Percentiles rank a stretch among this genome's conserved stretches.
Evolutionary conservation across 2,888 invertebrate species (phyloP).

Genomic region (Aphelenchoides bicaudatus): DNA sequence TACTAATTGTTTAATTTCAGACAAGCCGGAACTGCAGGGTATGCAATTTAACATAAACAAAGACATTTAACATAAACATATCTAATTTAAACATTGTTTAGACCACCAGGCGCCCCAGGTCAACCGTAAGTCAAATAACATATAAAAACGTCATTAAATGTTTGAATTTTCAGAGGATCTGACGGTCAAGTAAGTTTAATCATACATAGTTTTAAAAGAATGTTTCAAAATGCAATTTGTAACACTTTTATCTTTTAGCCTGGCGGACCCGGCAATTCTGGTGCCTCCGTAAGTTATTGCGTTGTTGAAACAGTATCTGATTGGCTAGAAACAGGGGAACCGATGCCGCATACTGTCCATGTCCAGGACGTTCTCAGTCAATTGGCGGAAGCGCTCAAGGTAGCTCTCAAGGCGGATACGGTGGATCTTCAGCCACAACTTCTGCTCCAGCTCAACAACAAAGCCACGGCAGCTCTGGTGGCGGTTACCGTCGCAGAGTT

Average conservation of each 20-base stretch:
- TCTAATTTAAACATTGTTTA: no score
- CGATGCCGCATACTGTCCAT: constrained; percentile 20
- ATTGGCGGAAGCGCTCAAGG: constrained; percentile 2
- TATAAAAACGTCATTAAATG: not conserved
- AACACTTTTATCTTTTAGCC: no score
- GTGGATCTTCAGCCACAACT: constrained; percentile 11
- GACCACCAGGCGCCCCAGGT: no score
- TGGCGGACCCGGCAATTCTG: no score
- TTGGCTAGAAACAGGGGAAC: constrained; percentile 14
- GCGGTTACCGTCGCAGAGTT: constrained; percentile 15
- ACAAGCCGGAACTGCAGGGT: no score
- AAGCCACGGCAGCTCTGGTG: not conserved
- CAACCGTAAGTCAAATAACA: no score
- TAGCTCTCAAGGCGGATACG: constrained; percentile 13
- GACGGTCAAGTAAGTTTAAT: constrained; percentile 31
- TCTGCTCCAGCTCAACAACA: constrained; percentile 11
- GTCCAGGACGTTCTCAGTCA: constrained; percentile 12
- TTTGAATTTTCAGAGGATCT: constrained; percentile 16
- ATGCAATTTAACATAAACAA: no score
- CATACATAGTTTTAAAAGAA: no score
- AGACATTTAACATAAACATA: no score
- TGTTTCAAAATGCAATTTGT: no score
- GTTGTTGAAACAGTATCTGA: constrained; percentile 17
- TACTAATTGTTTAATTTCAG: no score
- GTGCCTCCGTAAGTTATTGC: not conserved